Evolutionary conservation across 2,888 invertebrate genomes (phyloP).

Genomic region (Drosophila maculinotata): DNA sequence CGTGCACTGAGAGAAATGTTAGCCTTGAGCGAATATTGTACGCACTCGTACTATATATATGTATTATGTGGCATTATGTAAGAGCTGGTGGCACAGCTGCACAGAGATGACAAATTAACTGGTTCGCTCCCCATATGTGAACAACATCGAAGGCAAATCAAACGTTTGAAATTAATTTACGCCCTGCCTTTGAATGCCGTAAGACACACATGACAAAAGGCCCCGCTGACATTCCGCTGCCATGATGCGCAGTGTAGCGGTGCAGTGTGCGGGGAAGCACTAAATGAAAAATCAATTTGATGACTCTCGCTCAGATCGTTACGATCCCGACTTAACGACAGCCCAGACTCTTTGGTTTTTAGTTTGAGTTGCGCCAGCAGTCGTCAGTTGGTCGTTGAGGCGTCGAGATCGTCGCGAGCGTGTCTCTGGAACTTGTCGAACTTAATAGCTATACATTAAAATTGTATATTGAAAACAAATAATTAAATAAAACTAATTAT

Average conservation of each 20-base stretch:
- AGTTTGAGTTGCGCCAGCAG: conserved; percentile 36
- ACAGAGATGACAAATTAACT: conserved; percentile 34
- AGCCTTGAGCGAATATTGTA: conserved; percentile 9
- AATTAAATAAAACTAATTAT: conserved; percentile 6
- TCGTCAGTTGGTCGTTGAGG: conserved; percentile 58
- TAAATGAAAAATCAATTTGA: conserved; percentile 76
- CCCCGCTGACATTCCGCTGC: conserved; percentile 26
- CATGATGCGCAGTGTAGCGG: conserved; percentile 48
- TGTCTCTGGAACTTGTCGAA: not conserved
- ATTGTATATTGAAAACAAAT: not conserved
- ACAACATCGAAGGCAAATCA: conserved; percentile 49
- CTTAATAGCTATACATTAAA: not conserved
- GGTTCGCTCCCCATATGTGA: conserved; percentile 5
- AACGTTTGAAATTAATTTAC: conserved; percentile 65
- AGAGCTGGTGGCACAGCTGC: conserved; percentile 20
- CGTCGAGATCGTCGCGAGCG: conserved; percentile 38
- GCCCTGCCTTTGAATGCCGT: conserved; percentile 24
- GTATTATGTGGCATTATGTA: conserved; percentile 28
- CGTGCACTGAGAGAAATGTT: conserved; percentile 59
- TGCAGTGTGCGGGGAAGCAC: conserved; percentile 31
- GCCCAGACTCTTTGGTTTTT: conserved; percentile 48
- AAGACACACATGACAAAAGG: conserved; percentile 6
- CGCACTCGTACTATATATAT: not conserved
- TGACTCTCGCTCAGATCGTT: conserved; percentile 58
- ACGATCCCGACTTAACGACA: conserved; percentile 36